Evolutionary conservation across 2,113 vertebrate species (phyloP), one percentile per base, ranked within the genome.

Genomic region (Centropristis striata): DNA sequence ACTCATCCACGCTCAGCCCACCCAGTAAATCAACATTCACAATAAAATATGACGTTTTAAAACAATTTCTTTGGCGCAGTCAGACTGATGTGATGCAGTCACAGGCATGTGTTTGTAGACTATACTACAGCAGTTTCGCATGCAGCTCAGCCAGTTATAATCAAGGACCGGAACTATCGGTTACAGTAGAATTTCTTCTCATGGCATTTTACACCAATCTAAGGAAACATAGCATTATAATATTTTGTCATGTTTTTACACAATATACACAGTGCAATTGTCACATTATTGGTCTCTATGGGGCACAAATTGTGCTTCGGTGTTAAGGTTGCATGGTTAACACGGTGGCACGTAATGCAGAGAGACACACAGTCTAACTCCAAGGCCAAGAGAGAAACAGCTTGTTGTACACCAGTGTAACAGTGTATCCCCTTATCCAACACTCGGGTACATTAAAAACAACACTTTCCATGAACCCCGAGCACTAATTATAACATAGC

Each of bases 401-500:
- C 92, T 96, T 96, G 92, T 96, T 91, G 94, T 95, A 94, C 94
- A 92, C 93, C 92, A 46, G 47, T 59, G 28, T 96, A 96, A 96
- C 93, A 94, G 93, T 50, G 42, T 32, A 54, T 74, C 66, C 36
- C 61, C 44, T 71, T 3, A 53, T 84, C 86, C 88, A 90, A 88
- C 91, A 92, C 70, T 96, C 93, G 95, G 83, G 92, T 89, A 79
- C 78, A 90, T 92, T 94, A 95, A 92, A 96, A 94, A 95, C 46
- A 72, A 78, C 85, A 93, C 77, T 92, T 93, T 90, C 93, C 90
- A 80, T 90, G 90, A 97, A 96, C 94, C 93, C 94, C 90, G 77
- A 95, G 92, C 94, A 92, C 94, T 96, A 96, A 98, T 97, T 97
- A 97, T 93, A 96, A 96, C 95, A 95, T 85, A 95, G 85, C 91